phyloP scores from a whole-genome alignment of 2,888 invertebrate species.

The Temnothorax unifasciatus region DNA sequence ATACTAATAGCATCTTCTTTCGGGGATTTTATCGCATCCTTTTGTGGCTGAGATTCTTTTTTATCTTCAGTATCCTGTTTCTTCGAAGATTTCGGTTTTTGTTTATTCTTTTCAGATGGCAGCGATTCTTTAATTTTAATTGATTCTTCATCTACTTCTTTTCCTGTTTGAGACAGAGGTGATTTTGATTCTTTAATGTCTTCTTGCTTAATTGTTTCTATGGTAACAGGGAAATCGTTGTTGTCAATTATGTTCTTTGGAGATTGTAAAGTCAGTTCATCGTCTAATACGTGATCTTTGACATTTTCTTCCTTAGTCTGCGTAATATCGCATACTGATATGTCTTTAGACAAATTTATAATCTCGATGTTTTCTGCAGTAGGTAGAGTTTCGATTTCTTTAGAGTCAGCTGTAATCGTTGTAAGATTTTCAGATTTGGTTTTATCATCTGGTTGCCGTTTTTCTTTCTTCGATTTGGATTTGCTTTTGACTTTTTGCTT shows the following conservation, averaged over 20 bases:
- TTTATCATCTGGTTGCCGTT: conserved; percentile 2
- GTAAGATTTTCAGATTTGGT: not conserved
- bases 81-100: not conserved
- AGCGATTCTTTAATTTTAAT: conserved; percentile 8
- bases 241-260: conserved; percentile 32
- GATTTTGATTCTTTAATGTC: not conserved
- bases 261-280: conserved; percentile 35
- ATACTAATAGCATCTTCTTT: conserved; percentile 3
- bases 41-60: not conserved
- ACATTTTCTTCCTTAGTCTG: not conserved
- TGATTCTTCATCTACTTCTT: not conserved
- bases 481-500: conserved; percentile 8
- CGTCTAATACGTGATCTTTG: conserved; percentile 54
- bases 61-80: conserved; percentile 20
- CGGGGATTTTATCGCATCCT: conserved; percentile 4
- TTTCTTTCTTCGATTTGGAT: conserved; percentile 39
- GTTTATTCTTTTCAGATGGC: not conserved
- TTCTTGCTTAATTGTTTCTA: conserved; percentile 20
- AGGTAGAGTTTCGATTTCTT: not conserved
- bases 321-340: not conserved
- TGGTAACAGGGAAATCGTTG: conserved; percentile 13
- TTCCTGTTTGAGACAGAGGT: not conserved
- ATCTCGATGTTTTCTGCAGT: not conserved
- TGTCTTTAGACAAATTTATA: conserved; percentile 1
- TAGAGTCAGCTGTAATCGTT: not conserved